These are phyloP conservation scores for Hoplodrina ambigua DNA, from an alignment of 2,888 invertebrate species.

Conservation along the genomic window DNA sequence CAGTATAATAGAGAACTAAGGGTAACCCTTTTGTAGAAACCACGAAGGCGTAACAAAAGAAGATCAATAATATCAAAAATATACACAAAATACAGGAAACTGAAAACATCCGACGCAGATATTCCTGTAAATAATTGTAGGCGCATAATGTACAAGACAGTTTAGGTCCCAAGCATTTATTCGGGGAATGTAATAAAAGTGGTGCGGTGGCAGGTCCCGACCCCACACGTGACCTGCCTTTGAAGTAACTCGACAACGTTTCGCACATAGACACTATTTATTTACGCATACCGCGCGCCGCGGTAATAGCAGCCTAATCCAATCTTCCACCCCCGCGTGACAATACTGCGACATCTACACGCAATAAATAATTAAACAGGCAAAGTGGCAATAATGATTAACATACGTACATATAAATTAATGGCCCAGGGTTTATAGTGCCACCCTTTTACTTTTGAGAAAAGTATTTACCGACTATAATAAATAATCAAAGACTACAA, in stretches of 20 bases:
- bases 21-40: too few species aligned
- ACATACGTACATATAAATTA: background rate
- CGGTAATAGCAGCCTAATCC: constrained; percentile 73
- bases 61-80: background rate
- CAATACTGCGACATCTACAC: constrained; percentile 42
- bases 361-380: constrained; percentile 40
- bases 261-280: constrained; percentile 75
- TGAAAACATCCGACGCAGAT: constrained; percentile 21
- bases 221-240: constrained; percentile 82
- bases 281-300: constrained; percentile 78
- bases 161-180: constrained; percentile 78
- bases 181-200: constrained; percentile 87
- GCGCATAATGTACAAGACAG: constrained; percentile 63
- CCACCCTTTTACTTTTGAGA: constrained; percentile 2
- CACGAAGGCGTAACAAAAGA: too few species aligned
- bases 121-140: constrained; percentile 60
- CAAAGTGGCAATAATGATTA: constrained; percentile 22
- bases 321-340: constrained; percentile 61
- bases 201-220: constrained; percentile 74
- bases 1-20: too few species aligned
- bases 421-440: background rate
- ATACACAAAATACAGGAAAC: constrained; percentile 6
- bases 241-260: constrained; percentile 75
- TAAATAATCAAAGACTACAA: too few species aligned
- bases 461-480: too few species aligned